These are phyloP conservation scores for Mormyrus hasselquistii DNA, from an alignment of 2,797 vertebrate species.

Conservation along the genomic window DNA sequence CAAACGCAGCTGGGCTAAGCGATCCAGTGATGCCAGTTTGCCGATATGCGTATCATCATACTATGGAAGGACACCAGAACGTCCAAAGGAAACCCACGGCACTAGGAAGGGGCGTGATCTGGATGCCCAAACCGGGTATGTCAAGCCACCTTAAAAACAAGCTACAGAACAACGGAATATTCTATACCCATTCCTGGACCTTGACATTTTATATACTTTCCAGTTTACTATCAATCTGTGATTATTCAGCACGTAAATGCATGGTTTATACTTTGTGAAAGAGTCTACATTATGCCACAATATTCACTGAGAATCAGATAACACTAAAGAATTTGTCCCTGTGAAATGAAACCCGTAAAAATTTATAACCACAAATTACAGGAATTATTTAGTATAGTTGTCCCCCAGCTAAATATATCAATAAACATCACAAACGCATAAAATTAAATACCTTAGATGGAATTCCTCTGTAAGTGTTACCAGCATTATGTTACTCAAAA, in stretches of 20 bases:
- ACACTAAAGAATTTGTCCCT: neutral
- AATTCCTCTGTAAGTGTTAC: neutral
- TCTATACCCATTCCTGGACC: neutral
- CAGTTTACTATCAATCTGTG: neutral
- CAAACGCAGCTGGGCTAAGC: neutral
- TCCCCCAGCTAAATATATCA: neutral
- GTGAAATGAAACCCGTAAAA: neutral
- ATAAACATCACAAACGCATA: neutral
- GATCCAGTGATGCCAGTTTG: neutral
- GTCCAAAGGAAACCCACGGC: neutral
- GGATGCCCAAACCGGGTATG: neutral
- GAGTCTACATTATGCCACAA: neutral
- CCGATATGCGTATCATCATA: neutral
- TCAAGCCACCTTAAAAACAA: neutral
- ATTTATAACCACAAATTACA: neutral
- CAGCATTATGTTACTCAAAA: neutral
- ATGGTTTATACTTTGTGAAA: neutral
- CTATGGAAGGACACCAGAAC: neutral
- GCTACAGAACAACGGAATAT: neutral
- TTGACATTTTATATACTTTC: neutral
- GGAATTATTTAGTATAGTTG: neutral
- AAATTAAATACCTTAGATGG: neutral
- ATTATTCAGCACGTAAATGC: neutral
- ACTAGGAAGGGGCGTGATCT: neutral
- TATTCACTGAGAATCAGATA: neutral